phyloP scores from a whole-genome alignment of 2,888 invertebrate species.

The Andrena praecox region DNA sequence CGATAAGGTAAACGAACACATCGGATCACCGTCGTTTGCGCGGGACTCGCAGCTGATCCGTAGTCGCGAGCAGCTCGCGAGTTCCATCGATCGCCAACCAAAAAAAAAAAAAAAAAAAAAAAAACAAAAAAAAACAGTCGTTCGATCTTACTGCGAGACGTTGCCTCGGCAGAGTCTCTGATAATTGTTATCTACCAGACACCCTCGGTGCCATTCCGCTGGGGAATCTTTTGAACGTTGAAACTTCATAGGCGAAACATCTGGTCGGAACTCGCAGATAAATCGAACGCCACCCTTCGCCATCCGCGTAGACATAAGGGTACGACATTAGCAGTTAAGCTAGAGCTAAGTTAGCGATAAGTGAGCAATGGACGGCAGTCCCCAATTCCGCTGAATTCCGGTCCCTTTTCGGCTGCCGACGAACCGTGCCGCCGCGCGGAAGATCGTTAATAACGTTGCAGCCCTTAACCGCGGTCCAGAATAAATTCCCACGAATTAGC shows the following conservation, averaged over 20 bases:
- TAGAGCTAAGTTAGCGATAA: conserved; percentile 77
- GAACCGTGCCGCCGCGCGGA: conserved; percentile 3
- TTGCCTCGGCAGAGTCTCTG: too few relatives aligned
- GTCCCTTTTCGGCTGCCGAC: not conserved
- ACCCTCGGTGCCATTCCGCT: too few relatives aligned
- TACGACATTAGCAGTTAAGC: conserved; percentile 71
- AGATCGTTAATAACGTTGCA: conserved; percentile 36
- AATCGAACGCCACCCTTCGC: conserved; percentile 68
- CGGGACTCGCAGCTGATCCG: conserved; percentile 26
- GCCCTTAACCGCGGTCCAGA: conserved; percentile 7
- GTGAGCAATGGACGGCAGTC: conserved; percentile 76
- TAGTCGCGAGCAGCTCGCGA: not conserved
- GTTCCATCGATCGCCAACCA: not conserved
- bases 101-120: not conserved
- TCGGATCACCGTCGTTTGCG: conserved; percentile 39
- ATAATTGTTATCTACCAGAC: too few relatives aligned
- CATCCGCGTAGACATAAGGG: conserved; percentile 64
- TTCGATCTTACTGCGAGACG: conserved; percentile 27
- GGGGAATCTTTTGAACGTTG: too few relatives aligned
- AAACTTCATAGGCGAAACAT: not conserved
- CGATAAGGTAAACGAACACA: conserved; percentile 60
- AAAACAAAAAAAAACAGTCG: not conserved
- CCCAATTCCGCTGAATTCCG: conserved; percentile 71
- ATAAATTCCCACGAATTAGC: conserved; percentile 37
- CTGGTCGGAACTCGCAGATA: conserved; percentile 28